Evolutionary conservation across 2,888 invertebrate genomes (phyloP).

Genomic region (Eupeodes latifasciatus): DNA sequence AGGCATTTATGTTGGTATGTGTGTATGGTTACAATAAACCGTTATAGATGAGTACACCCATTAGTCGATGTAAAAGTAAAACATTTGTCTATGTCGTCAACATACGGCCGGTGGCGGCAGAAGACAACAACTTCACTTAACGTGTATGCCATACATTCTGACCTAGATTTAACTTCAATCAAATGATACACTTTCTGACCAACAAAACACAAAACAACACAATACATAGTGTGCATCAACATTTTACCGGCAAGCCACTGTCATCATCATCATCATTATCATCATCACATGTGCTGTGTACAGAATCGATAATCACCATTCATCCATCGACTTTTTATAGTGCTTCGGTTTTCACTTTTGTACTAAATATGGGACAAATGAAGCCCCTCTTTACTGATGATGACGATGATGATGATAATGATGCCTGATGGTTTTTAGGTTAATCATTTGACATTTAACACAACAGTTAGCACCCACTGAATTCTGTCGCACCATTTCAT

Average conservation of each 20-base stretch:
- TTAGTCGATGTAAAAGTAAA: constrained; percentile 31
- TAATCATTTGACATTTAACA: constrained; percentile 73
- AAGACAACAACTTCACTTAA: constrained; percentile 19
- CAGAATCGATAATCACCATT: constrained; percentile 69
- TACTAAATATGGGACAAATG: constrained; percentile 27
- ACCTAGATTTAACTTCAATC: constrained; percentile 54
- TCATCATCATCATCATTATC: constrained; percentile 31
- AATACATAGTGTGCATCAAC: constrained; percentile 28
- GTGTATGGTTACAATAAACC: background rate
- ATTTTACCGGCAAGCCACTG: constrained; percentile 21
- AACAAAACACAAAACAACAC: constrained; percentile 21
- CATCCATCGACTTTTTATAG: constrained; percentile 11
- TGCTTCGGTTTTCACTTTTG: background rate
- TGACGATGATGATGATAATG: no score
- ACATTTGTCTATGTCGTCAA: constrained; percentile 25
- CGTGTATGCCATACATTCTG: constrained; percentile 22
- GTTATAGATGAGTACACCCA: background rate
- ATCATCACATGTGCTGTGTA: constrained; percentile 49
- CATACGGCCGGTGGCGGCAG: background rate
- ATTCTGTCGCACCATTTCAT: constrained; percentile 23
- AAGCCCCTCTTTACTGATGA: constrained; percentile 26
- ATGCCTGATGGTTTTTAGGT: constrained; percentile 47
- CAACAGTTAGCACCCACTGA: constrained; percentile 63
- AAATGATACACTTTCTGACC: constrained; percentile 22
- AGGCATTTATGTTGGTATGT: no score